Evolutionary conservation across 2,888 invertebrate species (phyloP).

Genomic region (Drosophila recens): DNA sequence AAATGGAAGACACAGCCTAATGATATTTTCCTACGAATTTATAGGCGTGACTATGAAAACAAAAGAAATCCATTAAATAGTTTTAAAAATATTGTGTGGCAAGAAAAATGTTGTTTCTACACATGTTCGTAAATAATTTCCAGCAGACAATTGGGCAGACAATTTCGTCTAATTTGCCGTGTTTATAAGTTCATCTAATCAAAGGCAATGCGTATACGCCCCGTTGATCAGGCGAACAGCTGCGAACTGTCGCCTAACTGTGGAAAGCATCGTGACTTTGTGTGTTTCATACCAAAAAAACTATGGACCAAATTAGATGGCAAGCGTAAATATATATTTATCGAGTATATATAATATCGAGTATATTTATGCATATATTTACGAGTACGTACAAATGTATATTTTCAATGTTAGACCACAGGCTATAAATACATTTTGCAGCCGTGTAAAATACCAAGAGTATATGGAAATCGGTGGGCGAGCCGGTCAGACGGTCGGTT

Average conservation of each 20-base stretch:
- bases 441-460: slow-evolving; percentile 62
- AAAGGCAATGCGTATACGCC: slow-evolving; percentile 58
- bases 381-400: slow-evolving; percentile 6
- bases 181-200: slow-evolving; percentile 29
- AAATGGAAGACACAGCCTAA: no score
- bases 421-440: slow-evolving; percentile 64
- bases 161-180: not conserved
- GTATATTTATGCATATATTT: slow-evolving; percentile 8
- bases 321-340: slow-evolving; percentile 19
- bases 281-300: slow-evolving; percentile 16
- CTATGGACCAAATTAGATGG: slow-evolving; percentile 64
- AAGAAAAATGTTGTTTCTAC: not conserved
- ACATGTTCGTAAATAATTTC: not conserved
- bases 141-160: not conserved
- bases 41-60: not conserved
- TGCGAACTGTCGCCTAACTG: slow-evolving; percentile 25
- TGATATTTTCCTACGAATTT: not conserved
- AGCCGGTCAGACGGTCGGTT: slow-evolving; percentile 26
- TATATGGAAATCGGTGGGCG: slow-evolving; percentile 45
- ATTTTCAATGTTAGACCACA: slow-evolving; percentile 74
- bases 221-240: slow-evolving; percentile 47
- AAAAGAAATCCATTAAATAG: not conserved
- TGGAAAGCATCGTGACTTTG: slow-evolving; percentile 10
- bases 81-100: no score
- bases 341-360: slow-evolving; percentile 1